phyloP scores from a whole-genome alignment of 2,797 vertebrate species.

The Platyrinchus mystaceus region DNA sequence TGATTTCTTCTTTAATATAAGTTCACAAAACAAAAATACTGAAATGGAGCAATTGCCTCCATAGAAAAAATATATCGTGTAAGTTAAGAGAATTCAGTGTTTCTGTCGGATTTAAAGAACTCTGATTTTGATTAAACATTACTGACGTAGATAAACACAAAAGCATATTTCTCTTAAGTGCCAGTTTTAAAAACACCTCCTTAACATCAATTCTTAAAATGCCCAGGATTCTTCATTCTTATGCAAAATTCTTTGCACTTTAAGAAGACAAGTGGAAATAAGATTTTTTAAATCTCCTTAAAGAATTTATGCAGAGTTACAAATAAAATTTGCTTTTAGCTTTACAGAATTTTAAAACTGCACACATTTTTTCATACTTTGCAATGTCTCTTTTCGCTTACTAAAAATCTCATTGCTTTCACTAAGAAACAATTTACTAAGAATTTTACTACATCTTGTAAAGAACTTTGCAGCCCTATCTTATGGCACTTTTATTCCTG shows the following conservation, averaged over 20 bases:
- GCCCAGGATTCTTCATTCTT: background rate
- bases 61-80: background rate
- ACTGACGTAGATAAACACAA: background rate
- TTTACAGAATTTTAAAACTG: background rate
- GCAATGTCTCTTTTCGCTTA: background rate
- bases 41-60: background rate
- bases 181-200: background rate
- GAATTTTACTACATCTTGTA: background rate
- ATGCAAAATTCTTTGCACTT: background rate
- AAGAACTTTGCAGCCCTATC: background rate
- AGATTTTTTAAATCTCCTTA: background rate
- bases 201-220: background rate
- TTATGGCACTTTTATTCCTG: background rate
- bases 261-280: background rate
- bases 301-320: background rate
- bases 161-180: background rate
- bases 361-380: background rate
- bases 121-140: background rate
- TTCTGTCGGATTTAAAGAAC: background rate
- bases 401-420: background rate
- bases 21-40: background rate
- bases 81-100: background rate
- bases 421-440: background rate
- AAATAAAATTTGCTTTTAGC: background rate
- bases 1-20: background rate